Base-by-base conservation (phyloP, 2,113 vertebrate genomes). In the Procapra przewalskii region DNA sequence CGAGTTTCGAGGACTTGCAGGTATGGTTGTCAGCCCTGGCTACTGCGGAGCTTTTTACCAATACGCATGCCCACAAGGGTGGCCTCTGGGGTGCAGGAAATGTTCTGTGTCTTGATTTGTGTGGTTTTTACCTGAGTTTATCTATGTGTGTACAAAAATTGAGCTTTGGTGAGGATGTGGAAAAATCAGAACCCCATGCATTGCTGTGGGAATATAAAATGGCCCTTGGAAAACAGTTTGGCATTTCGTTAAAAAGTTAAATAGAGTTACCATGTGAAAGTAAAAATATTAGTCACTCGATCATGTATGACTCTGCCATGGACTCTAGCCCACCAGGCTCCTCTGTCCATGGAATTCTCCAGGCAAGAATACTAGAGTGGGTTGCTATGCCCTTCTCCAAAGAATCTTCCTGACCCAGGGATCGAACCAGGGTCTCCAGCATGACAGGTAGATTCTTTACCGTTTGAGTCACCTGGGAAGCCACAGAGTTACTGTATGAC, bases 141-240 rank as follows among this genome's bases (percentile, higher is more conserved):
- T 8, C 0, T 6, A 0, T 6, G 43, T 54, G 14, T 43, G 6
- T 12, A n/a, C 79, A 7, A 36, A 62, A 33, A 6, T 1, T 0
- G 52, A 91, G 54, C 67, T 43, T 25, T 13, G 91, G 80, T 2
- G 45, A 55, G 67, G 43, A 4, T 11, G 17, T 31, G 7, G 67
- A 36, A 40, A 50, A 45, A 4, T 4, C 7, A 9, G 36, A 31
- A 25, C 31, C 45, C 25, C 54, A 3, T 11, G 36, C 1, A 0
- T 31, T 5, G 52, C 19, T 27, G 31, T 10, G 14, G 43, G 84
- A 27, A 13, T 31, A 15, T 17, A 16, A 57, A 48, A 31, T 12
- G 36, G 1, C 17, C n/a, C 33, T 4, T 10, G 33, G n/a, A 86
- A 19, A 50, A 57, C 27, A 0, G 7, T 4, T 1, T 12, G 54